Base-by-base conservation (phyloP, 1,140 invertebrate species). In the Belonocnema kinseyi region DNA sequence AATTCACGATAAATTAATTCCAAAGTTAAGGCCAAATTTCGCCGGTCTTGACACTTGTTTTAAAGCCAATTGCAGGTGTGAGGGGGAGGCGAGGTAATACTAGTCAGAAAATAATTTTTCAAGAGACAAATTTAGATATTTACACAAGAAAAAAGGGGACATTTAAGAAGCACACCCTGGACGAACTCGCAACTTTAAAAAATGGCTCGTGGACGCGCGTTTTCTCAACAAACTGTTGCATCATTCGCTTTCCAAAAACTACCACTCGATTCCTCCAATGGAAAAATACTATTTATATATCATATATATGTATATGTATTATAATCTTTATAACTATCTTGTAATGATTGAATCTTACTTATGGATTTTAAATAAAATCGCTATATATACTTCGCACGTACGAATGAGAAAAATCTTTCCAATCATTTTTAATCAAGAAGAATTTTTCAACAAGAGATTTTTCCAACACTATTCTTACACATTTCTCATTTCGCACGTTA, bases 271-370 rank as follows among this genome's bases (percentile, higher is more conserved):
- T 40, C n/a, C 33, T 66, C 40, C 33, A 66, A 66, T 66, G 26
- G 61, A 66, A 66, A 66, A 66, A 66, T 66, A 66, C 61, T 66
- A 66, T 66, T 66, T 66, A 11, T 33, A 66, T 66, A 66, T 66
- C 58, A 58, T 66, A 66, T n/a, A n/a, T n/a, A n/a, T n/a, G n/a
- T n/a, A n/a, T 40, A 33, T 40, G 6, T 46, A 40, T 66, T n/a
- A 66, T 66, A 8, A 14, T 66, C 40, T 66, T 61, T 61, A 26
- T 66, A 54, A 54, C 40, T 66, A 66, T 66, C 26, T 40, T 7
- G 26, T 40, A 66, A 46, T 66, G 61, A 66, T 66, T 66, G 26
- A 40, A 40, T 40, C 26, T 66, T 66, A 66, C 8, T 40, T 40
- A 3, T 66, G 13, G 16, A 33, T 33, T 66, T 33, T 40, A 33